phyloP scores from a whole-genome alignment of 2,797 vertebrate genomes.

The Simalia tracyae region DNA sequence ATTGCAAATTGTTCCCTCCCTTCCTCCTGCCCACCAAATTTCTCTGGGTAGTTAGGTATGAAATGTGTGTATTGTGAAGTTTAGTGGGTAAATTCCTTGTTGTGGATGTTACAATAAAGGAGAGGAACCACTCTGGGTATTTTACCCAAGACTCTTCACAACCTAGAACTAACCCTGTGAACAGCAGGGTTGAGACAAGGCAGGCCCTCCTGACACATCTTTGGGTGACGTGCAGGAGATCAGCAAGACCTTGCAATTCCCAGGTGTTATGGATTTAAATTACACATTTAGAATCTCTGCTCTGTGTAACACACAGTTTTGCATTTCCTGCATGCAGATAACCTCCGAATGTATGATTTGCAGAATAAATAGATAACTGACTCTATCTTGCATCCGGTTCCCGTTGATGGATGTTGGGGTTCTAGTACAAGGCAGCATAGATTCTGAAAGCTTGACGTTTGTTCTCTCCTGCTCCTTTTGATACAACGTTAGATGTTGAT shows the following conservation, averaged over 20 bases:
- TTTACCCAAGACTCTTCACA: not conserved
- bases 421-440: not conserved
- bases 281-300: not conserved
- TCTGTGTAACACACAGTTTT: not conserved
- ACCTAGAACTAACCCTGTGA: not conserved
- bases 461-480: not conserved
- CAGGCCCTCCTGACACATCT: no score
- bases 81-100: not conserved
- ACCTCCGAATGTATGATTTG: not conserved
- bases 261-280: not conserved
- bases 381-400: not conserved
- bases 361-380: not conserved
- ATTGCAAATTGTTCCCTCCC: not conserved
- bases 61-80: not conserved
- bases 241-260: not conserved
- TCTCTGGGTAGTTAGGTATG: not conserved
- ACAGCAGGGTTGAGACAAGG: not conserved
- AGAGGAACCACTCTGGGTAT: not conserved
- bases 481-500: not conserved
- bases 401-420: not conserved
- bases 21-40: no score
- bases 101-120: not conserved
- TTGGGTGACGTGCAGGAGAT: not conserved
- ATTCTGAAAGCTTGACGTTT: not conserved
- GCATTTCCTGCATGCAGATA: not conserved